A percentile compares a stretch with the other conserved stretches of the same genome.
phyloP scores from a whole-genome alignment of 2,888 invertebrate genomes.

The Antheraea assamensis region DNA sequence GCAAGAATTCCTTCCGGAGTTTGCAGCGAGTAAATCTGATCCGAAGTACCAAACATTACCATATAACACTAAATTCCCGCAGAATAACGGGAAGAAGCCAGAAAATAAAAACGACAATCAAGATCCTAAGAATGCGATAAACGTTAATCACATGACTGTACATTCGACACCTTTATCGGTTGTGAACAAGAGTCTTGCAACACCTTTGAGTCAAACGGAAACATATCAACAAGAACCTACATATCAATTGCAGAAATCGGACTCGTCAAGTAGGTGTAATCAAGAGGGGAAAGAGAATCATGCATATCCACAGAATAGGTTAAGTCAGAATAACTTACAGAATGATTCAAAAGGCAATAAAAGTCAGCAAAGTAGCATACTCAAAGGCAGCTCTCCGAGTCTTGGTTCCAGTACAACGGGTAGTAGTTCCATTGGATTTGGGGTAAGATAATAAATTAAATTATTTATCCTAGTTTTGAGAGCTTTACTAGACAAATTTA shows the following conservation, averaged over 20 bases:
- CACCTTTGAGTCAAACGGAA: constrained; percentile 83
- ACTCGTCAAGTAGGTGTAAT: constrained; percentile 77
- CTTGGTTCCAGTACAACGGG: constrained; percentile 60
- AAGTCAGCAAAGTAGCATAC: constrained; percentile 53
- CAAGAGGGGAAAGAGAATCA: constrained; percentile 80
- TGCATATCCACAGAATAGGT: constrained; percentile 79
- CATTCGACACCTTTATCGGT: constrained; percentile 78
- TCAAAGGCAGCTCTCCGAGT: constrained; percentile 73
- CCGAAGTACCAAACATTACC: constrained; percentile 96
- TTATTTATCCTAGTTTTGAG: background rate
- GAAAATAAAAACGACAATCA: constrained; percentile 70
- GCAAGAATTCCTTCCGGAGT: constrained; percentile 84
- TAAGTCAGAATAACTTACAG: constrained; percentile 71
- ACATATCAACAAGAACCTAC: constrained; percentile 79
- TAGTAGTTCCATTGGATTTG: constrained; percentile 74
- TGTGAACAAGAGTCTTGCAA: constrained; percentile 85
- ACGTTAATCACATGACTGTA: constrained; percentile 80
- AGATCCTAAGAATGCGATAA: constrained; percentile 69
- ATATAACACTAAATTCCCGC: constrained; percentile 93
- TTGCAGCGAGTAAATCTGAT: constrained; percentile 91
- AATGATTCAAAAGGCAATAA: constrained; percentile 64
- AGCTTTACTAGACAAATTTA: background rate
- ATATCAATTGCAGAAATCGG: constrained; percentile 81
- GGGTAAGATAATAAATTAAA: constrained; percentile 58
- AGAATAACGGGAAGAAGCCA: constrained; percentile 74